Evolutionary conservation across 2,113 vertebrate genomes (phyloP).

Genomic region (Orcinus orca): DNA sequence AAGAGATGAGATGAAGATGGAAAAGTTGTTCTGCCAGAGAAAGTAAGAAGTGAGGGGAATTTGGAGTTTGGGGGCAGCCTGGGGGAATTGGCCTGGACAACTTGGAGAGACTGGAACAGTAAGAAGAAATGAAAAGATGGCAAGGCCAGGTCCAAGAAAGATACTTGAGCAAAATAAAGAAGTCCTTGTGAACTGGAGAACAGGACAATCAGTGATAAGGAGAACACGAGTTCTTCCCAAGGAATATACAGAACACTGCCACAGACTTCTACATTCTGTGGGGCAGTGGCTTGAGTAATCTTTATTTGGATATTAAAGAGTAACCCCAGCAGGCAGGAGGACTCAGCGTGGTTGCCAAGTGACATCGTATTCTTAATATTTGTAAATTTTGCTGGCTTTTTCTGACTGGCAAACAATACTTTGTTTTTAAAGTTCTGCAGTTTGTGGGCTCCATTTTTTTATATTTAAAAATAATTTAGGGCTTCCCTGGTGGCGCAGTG

Average conservation of each 20-base stretch:
- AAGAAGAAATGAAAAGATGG: background rate
- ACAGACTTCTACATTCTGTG: background rate
- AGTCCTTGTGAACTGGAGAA: background rate
- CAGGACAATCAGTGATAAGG: background rate
- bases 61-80: background rate
- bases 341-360: background rate
- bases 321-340: background rate
- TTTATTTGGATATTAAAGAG: background rate
- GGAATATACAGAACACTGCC: background rate
- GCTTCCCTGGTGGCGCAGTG: too few species aligned
- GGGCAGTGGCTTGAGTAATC: background rate
- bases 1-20: background rate
- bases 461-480: constrained; percentile 14
- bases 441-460: background rate
- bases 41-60: background rate
- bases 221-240: background rate
- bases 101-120: background rate
- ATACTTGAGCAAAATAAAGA: background rate
- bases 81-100: background rate
- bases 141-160: background rate
- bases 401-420: background rate
- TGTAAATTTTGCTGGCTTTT: background rate
- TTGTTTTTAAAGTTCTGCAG: background rate
- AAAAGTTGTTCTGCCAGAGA: background rate
- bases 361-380: background rate